Evolutionary conservation across 2,797 vertebrate genomes (phyloP), one percentile per base, ranked within the genome.

Genomic region (Phrynocephalus guinanensis): DNA sequence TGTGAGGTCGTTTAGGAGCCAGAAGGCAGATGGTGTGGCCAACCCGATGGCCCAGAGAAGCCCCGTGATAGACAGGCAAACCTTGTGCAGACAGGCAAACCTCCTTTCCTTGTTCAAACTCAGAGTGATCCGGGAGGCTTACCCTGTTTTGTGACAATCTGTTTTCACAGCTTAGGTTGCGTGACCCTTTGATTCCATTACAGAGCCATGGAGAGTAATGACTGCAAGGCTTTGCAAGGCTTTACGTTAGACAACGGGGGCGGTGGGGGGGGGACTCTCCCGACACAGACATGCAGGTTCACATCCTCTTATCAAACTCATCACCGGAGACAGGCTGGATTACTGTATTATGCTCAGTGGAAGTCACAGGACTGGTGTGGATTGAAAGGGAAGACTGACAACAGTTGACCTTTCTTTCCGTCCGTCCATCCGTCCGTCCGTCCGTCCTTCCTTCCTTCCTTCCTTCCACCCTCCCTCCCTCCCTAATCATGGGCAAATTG

Each of bases 241-340:
- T 7, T 79, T 30, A 30, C 44, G 5, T 18, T 30, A 7, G 50
- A 79, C 76, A 73, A 1, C 5, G 38, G 38, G 3, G 38, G 38
- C 38, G 38, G 38, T 3, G 38, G 38, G 0, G 20, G 28, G 16
- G 60, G 9, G 8, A 79, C 82, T 68, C 77, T 24, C 30, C 15
- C 6, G 0, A 52, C 28, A 48, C n/a, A 83, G 20, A 73, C 30
- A 75, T 0, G 48, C 38, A 33, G 5, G 0, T 48, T 70, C 33
- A 50, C 68, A 38, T 82, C 44, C 22, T 88, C 18, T 90, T 77
- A 22, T 33, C 48, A 82, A 78, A 83, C 13, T 60, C 33, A 5
- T 16, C 79, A 70, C 87, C 84, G 73, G 50, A 71, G 81, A 38
- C 16, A 83, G 84, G 67, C 7, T 70, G 1, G 0, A 50, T 87